A percentile compares a stretch with the other conserved stretches of the same genome.
Conservation (phyloP, 2,113 vertebrate species). For the Hyaena hyaena region DNA sequence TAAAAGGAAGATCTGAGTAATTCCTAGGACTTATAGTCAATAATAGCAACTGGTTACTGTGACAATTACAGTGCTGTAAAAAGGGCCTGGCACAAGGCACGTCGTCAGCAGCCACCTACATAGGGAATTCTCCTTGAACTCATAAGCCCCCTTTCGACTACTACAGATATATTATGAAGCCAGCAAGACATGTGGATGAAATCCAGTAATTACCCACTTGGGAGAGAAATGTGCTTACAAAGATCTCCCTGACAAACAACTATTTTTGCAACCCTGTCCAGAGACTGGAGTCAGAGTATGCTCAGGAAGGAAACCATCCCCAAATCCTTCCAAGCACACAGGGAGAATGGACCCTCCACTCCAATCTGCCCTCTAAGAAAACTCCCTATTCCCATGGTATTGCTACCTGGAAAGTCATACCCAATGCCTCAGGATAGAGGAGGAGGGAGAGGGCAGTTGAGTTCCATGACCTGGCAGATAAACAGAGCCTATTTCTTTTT, state of each 20-base stretch:
- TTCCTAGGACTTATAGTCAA: background rate
- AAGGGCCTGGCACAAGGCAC: background rate
- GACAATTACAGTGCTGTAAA: background rate
- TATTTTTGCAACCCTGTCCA: background rate
- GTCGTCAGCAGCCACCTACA: background rate
- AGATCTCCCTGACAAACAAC: background rate
- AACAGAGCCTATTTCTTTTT: background rate
- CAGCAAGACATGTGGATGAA: background rate
- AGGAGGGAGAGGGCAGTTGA: fast-evolving
- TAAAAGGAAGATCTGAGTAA: background rate
- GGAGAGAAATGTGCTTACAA: background rate
- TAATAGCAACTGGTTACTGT: background rate
- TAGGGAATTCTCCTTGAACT: background rate
- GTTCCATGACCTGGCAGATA: background rate
- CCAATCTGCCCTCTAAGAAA: background rate
- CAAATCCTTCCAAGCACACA: fast-evolving
- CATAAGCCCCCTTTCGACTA: background rate
- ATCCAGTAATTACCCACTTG: background rate
- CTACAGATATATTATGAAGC: background rate
- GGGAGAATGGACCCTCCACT: background rate
- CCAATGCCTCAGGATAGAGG: background rate
- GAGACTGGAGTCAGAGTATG: background rate
- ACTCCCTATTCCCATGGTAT: fast-evolving
- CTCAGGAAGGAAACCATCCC: background rate
- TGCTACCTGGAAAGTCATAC: background rate